phyloP scores from a whole-genome alignment of 2,113 vertebrate species.

The Syrrhaptes paradoxus region DNA sequence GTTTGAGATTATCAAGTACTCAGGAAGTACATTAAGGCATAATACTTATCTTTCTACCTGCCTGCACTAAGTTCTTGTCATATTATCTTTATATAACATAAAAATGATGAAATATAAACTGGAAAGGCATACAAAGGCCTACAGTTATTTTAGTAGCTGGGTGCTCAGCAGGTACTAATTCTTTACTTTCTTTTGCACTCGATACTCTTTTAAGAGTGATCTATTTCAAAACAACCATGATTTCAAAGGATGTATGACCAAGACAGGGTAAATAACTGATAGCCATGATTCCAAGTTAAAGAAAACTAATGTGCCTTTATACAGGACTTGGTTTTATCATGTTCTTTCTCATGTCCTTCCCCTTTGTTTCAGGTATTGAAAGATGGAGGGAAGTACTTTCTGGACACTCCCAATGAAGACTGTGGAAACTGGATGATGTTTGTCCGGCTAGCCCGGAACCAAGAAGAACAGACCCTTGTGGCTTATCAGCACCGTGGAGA shows the following conservation, averaged over 20 bases:
- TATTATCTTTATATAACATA: slow-evolving; percentile 45
- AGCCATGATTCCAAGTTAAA: not conserved
- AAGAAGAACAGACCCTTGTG: slow-evolving; percentile 71
- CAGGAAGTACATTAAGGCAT: slow-evolving; percentile 59
- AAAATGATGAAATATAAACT: slow-evolving; percentile 51
- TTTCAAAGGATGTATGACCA: not conserved
- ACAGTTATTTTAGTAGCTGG: not conserved
- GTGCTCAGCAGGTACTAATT: not conserved
- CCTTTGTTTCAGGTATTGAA: slow-evolving; percentile 58
- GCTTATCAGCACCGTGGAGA: slow-evolving; percentile 72
- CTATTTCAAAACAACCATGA: not conserved
- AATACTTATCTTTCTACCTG: slow-evolving; percentile 52
- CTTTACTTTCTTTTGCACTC: not conserved
- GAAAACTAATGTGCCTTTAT: not conserved
- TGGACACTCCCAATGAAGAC: slow-evolving; percentile 72
- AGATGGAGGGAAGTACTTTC: slow-evolving; percentile 67
- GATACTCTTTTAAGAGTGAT: not conserved
- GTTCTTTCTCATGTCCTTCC: not conserved
- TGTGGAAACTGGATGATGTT: slow-evolving; percentile 76
- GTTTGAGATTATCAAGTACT: slow-evolving; percentile 39
- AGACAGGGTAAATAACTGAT: not conserved
- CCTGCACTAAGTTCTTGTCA: slow-evolving; percentile 41
- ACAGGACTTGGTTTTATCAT: not conserved
- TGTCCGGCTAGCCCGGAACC: slow-evolving; percentile 67
- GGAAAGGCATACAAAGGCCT: slow-evolving; percentile 42